Conservation (phyloP, 2,797 vertebrate species). For the Naso thynnoides region DNA sequence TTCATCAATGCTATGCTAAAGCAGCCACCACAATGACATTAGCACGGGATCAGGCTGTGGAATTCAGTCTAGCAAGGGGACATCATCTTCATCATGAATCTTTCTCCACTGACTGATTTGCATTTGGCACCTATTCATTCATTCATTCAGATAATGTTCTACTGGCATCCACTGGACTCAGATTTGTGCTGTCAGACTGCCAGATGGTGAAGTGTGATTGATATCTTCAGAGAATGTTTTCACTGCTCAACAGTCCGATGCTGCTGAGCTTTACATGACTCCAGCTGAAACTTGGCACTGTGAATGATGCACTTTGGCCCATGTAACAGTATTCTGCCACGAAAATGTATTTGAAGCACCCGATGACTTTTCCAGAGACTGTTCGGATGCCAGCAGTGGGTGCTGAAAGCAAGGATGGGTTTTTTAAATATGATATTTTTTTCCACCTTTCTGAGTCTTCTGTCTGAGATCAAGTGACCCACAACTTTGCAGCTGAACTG, state of each 20-base stretch:
- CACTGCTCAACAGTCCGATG: background rate
- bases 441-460: background rate
- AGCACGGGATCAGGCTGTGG: background rate
- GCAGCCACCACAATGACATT: background rate
- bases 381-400: slow-evolving; percentile 5
- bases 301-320: background rate
- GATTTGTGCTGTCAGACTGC: slow-evolving; percentile 8
- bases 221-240: slow-evolving; percentile 19
- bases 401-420: background rate
- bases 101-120: background rate
- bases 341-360: background rate
- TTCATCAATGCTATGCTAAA: background rate
- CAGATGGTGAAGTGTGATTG: slow-evolving; percentile 9
- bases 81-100: background rate
- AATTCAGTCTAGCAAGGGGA: slow-evolving; percentile 1
- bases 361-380: slow-evolving; percentile 9
- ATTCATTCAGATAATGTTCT: slow-evolving; percentile 10
- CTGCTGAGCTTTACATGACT: slow-evolving; percentile 15
- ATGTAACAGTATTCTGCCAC: background rate
- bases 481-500: background rate
- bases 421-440: background rate
- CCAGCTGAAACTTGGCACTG: slow-evolving; percentile 9
- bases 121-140: slow-evolving; percentile 1
- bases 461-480: background rate
- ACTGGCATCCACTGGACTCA: slow-evolving; percentile 3